Percentiles rank a stretch among this genome's conserved stretches.
These are phyloP conservation scores for Trichogramma evanescens DNA, from an alignment of 2,888 invertebrate genomes.

Conservation along the genomic window DNA sequence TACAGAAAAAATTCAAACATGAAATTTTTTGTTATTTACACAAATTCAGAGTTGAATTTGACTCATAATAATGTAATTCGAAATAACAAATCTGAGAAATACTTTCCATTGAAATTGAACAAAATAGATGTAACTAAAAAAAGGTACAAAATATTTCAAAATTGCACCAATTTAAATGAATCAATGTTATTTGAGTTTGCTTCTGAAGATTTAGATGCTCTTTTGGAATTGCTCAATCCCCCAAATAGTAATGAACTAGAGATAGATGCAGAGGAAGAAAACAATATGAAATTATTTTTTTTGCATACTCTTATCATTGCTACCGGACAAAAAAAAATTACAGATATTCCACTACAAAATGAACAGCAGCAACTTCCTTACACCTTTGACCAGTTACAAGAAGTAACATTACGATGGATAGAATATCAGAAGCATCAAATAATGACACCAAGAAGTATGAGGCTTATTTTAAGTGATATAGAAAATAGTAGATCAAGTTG, in stretches of 20 bases:
- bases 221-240: background rate
- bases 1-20: background rate
- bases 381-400: conserved; percentile 30
- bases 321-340: conserved; percentile 13
- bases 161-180: conserved; percentile 2
- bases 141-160: conserved; percentile 11
- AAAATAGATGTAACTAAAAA: conserved; percentile 9
- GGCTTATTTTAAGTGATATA: conserved; percentile 28
- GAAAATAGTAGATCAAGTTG: conserved; percentile 28
- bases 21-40: conserved; percentile 13
- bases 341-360: conserved; percentile 21
- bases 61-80: conserved; percentile 1
- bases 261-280: background rate
- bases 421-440: conserved; percentile 31
- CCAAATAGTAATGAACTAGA: background rate
- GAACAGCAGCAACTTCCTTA: conserved; percentile 23
- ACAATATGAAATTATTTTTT: conserved; percentile 10
- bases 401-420: conserved; percentile 33
- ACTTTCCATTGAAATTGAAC: conserved; percentile 5
- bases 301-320: conserved; percentile 14
- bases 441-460: conserved; percentile 25
- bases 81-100: background rate
- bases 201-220: background rate
- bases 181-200: conserved; percentile 10
- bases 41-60: conserved; percentile 5